Evolutionary conservation across 23 tunicate species (phyloP).

Genomic region (Oikopleura dioica): DNA sequence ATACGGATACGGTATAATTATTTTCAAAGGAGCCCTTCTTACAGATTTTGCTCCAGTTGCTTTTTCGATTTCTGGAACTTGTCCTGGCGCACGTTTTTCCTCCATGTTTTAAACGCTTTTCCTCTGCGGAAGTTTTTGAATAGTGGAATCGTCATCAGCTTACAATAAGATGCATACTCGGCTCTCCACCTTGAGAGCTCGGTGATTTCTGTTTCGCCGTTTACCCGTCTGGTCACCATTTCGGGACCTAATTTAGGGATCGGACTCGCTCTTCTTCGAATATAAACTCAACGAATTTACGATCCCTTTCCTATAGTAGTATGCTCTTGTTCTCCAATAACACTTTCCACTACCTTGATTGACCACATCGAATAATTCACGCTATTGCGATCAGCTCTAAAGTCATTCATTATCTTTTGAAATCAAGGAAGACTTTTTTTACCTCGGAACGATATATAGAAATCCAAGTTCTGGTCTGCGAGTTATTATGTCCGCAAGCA

Average conservation of each 20-base stretch:
- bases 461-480: slow-evolving; percentile 46
- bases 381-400: slow-evolving; percentile 30
- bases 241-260: slow-evolving; percentile 36
- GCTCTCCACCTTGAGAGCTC: slow-evolving; percentile 79
- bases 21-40: neutral
- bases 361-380: slow-evolving; percentile 73
- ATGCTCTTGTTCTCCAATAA: neutral
- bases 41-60: slow-evolving; percentile 47
- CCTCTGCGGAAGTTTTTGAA: slow-evolving; percentile 68
- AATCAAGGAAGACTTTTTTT: too few species aligned
- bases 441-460: slow-evolving; percentile 66
- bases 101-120: slow-evolving; percentile 70
- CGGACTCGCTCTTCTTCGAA: slow-evolving; percentile 25
- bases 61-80: slow-evolving; percentile 31
- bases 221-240: slow-evolving; percentile 40
- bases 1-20: neutral
- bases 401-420: too few species aligned
- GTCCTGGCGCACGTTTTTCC: slow-evolving; percentile 41
- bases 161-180: slow-evolving; percentile 67
- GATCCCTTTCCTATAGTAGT: too few species aligned
- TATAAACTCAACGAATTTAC: too few species aligned
- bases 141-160: slow-evolving; percentile 33
- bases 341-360: slow-evolving; percentile 24
- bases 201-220: slow-evolving; percentile 50
- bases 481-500: slow-evolving; percentile 24